Evolutionary conservation across 2,888 invertebrate species (phyloP).

Genomic region (Drosophila mimica): DNA sequence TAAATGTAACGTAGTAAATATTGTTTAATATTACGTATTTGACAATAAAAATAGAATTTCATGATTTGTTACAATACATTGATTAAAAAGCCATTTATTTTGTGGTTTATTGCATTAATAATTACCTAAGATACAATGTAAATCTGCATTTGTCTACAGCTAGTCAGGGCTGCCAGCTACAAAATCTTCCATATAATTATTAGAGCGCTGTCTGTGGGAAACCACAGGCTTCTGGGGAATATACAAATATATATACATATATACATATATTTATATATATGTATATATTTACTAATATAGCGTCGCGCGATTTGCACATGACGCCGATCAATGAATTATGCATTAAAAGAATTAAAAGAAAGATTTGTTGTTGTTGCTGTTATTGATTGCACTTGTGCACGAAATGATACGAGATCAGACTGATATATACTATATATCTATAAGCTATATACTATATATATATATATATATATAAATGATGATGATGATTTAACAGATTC

Average conservation of each 20-base stretch:
- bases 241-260: slow-evolving; percentile 14
- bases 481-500: slow-evolving; percentile 7
- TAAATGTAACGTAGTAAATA: not conserved
- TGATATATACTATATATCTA: not conserved
- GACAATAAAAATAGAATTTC: slow-evolving; percentile 18
- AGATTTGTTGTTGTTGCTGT: slow-evolving; percentile 21
- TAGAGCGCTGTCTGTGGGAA: slow-evolving; percentile 58
- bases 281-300: slow-evolving; percentile 3
- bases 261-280: slow-evolving; percentile 22
- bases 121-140: slow-evolving; percentile 6
- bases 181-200: slow-evolving; percentile 43
- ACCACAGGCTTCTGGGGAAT: slow-evolving; percentile 43
- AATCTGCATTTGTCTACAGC: slow-evolving; percentile 14
- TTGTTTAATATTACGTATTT: not conserved
- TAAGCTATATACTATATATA: not conserved
- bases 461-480: not conserved
- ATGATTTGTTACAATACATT: slow-evolving; percentile 28
- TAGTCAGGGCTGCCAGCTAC: not conserved
- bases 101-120: slow-evolving; percentile 31
- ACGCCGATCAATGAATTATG: slow-evolving; percentile 49
- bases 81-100: slow-evolving; percentile 20
- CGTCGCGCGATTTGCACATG: slow-evolving; percentile 61
- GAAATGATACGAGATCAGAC: slow-evolving; percentile 8
- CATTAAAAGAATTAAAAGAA: slow-evolving; percentile 41
- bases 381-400: slow-evolving; percentile 16